Conservation (phyloP, 2,888 invertebrate species). For the Acronicta alni region DNA sequence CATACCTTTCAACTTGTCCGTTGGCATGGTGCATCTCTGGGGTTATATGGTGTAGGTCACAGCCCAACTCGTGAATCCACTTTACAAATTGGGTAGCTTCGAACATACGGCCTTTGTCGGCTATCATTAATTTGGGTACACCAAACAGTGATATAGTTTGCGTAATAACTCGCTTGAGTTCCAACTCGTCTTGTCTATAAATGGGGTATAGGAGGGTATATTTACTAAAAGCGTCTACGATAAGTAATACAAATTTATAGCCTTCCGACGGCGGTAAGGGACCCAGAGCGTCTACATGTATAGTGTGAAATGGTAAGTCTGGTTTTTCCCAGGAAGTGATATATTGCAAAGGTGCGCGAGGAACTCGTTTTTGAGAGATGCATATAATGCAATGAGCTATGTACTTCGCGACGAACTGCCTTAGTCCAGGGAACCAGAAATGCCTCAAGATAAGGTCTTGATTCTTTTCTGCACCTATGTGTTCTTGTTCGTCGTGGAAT, state of each 20-base stretch:
- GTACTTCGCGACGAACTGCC: background rate
- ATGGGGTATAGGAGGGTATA: slow-evolving; percentile 2
- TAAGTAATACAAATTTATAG: background rate
- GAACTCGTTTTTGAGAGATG: slow-evolving; percentile 1
- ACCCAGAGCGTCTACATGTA: slow-evolving; percentile 6
- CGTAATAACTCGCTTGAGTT: background rate
- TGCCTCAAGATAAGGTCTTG: background rate
- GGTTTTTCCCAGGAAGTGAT: slow-evolving; percentile 11
- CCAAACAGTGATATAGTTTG: slow-evolving; percentile 47
- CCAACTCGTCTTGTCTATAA: background rate
- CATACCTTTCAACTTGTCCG: slow-evolving; percentile 48
- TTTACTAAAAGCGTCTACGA: background rate
- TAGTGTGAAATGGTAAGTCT: slow-evolving; percentile 2
- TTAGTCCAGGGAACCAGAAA: slow-evolving; percentile 10
- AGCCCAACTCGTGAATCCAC: slow-evolving; percentile 9
- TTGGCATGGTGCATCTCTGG: slow-evolving; percentile 51
- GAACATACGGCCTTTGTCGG: slow-evolving; percentile 47
- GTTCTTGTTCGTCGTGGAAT: slow-evolving; percentile 39
- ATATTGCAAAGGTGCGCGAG: background rate
- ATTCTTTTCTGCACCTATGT: background rate
- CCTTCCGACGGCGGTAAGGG: slow-evolving; percentile 4
- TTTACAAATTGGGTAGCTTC: slow-evolving; percentile 31
- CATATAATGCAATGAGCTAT: slow-evolving; percentile 8
- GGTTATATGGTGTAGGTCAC: slow-evolving; percentile 38
- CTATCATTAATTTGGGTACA: slow-evolving; percentile 40